Conservation (phyloP, 2,113 vertebrate genomes). For the Eonycteris spelaea region DNA sequence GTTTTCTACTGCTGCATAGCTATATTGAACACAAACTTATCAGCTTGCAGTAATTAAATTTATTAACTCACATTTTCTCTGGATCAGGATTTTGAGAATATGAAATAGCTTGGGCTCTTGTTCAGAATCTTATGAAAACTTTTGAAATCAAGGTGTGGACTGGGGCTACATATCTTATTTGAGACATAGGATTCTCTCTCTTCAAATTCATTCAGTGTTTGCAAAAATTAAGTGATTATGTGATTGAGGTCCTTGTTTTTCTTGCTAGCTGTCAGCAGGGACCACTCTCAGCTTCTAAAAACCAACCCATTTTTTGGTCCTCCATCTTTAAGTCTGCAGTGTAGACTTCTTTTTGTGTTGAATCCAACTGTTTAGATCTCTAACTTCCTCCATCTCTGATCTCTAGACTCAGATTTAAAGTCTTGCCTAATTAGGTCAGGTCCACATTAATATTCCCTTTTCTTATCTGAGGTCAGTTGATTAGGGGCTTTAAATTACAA, state of each 20-base stretch:
- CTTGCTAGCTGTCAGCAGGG: neutral
- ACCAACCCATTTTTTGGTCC: neutral
- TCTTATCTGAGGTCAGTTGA: neutral
- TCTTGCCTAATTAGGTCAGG: neutral
- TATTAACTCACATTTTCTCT: neutral
- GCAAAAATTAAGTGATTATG: neutral
- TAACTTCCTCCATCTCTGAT: neutral
- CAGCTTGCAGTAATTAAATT: neutral
- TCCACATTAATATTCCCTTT: neutral
- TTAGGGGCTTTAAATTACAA: neutral
- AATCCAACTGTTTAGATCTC: neutral
- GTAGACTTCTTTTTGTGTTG: neutral
- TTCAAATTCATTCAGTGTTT: neutral
- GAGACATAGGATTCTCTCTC: neutral
- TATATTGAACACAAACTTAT: neutral
- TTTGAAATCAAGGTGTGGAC: neutral
- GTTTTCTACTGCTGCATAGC: neutral
- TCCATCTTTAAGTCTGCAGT: neutral
- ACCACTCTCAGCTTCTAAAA: neutral
- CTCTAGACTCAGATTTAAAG: neutral
- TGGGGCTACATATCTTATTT: neutral
- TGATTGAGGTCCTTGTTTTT: neutral
- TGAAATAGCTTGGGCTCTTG: neutral
- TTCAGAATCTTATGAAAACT: neutral
- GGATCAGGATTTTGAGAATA: neutral